Evolutionary conservation across 2,797 vertebrate genomes (phyloP).

Genomic region (Melanotaenia parkinsoni): DNA sequence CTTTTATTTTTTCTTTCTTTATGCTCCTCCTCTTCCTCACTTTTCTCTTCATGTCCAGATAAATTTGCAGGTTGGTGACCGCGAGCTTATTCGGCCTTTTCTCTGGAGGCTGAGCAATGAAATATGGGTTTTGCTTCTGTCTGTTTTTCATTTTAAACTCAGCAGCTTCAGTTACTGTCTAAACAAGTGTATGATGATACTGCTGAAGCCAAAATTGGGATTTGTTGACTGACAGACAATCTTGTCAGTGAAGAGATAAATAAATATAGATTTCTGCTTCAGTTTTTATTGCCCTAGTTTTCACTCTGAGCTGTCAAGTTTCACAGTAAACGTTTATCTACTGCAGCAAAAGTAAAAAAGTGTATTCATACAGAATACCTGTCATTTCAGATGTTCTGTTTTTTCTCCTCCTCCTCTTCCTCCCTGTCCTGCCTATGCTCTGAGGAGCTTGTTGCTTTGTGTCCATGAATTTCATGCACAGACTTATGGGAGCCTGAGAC

Average conservation of each 20-base stretch:
- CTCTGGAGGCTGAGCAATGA: conserved; percentile 4
- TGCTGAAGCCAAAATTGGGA: conserved; percentile 25
- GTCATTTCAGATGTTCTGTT: conserved; percentile 24
- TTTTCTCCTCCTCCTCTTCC: conserved; percentile 20
- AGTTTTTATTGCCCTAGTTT: conserved; percentile 22
- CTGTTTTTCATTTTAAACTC: conserved; percentile 19
- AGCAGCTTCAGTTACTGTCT: conserved; percentile 32
- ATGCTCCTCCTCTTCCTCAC: conserved; percentile 2
- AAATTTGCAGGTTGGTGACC: conserved; percentile 25
- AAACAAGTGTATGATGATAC: conserved; percentile 37
- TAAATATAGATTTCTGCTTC: conserved; percentile 32
- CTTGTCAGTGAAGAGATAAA: conserved; percentile 29
- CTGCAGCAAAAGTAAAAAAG: conserved; percentile 7
- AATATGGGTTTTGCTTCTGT: conserved; percentile 17
- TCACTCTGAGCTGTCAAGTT: conserved; percentile 30
- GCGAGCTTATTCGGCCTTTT: conserved; percentile 9
- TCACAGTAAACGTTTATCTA: conserved; percentile 23
- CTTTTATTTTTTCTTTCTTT: conserved; percentile 11
- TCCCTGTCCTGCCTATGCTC: conserved; percentile 18
- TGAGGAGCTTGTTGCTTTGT: conserved; percentile 28
- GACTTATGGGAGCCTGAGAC: conserved; percentile 42
- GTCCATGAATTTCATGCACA: conserved; percentile 22
- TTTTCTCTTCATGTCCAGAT: conserved; percentile 18
- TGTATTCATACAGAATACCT: conserved; percentile 37
- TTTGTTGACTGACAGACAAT: conserved; percentile 40